Base-by-base conservation (phyloP, 2,888 invertebrate species). In the Apantesis nais region DNA sequence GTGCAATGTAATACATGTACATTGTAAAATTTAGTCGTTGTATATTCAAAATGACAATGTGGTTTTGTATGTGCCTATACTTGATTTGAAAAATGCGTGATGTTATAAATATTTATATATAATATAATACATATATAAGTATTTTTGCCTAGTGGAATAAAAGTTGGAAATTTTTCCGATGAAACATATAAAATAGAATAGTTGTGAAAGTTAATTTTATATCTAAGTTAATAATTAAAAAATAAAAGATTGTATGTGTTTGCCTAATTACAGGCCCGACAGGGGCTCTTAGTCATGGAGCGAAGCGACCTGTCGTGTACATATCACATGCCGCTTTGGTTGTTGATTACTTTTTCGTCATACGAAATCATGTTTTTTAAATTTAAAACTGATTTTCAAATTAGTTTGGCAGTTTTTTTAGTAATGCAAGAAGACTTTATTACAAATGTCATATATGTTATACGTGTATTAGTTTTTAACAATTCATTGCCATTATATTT, bases 11-110 rank as follows among this genome's bases (percentile, higher is more conserved):
- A 58, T 66, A 39, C 66, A 72, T 67, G 65, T 72, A 71, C 58
- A 74, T 73, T 72, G 61, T 67, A 67, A 22, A 68, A 41, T 25
- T 7, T 65, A 31, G 60, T 60, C 60, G 34, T 65, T 61, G 37
- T 65, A 44, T 60, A 69, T 16, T 61, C 11, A 52, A 25, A 37
- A 48, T 58, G 67, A 80, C 71, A 68, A 74, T 72, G 78, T 74
- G 73, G 73, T 74, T 74, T 76, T 76, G 71, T 74, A 78, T 71
- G 74, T 75, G 79, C 81, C 78, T 79, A 77, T 70, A 76, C 72
- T 62, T 62, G 41, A 78, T 72, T 72, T 66, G 75, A 52, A 78
- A 22, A 73, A 60, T 64, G 73, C 76, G 76, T 74, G 41, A 76
- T 68, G 70, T 60, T 66, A 66, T 41, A n/a, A 69, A 66, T 67